These are phyloP conservation scores for Gracilinanus agilis DNA, from an alignment of 2,113 vertebrate species.

Conservation along the genomic window DNA sequence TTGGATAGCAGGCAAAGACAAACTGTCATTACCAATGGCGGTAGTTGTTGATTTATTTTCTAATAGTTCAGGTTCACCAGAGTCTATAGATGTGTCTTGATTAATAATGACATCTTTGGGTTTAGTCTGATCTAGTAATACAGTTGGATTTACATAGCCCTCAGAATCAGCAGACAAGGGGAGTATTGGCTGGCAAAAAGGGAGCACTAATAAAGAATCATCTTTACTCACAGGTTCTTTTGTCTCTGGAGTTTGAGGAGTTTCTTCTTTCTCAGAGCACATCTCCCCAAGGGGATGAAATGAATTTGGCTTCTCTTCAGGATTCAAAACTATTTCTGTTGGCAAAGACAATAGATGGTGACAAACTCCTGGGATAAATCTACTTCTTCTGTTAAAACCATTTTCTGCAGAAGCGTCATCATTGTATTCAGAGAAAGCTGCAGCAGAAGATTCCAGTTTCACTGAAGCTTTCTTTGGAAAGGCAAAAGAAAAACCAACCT, in stretches of 20 bases:
- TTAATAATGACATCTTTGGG: not conserved
- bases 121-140: slow-evolving; percentile 4
- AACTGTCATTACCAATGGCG: not conserved
- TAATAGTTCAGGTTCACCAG: not conserved
- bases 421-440: slow-evolving; percentile 89
- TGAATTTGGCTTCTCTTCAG: slow-evolving; percentile 78
- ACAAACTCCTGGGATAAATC: slow-evolving; percentile 82
- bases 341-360: slow-evolving; percentile 77
- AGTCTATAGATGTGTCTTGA: slow-evolving; percentile 44
- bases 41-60: not conserved
- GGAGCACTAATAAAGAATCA: slow-evolving; percentile 48
- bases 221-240: slow-evolving; percentile 68
- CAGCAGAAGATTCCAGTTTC: slow-evolving; percentile 92
- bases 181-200: slow-evolving; percentile 65
- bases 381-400: slow-evolving; percentile 83
- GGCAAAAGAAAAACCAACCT: slow-evolving; percentile 91
- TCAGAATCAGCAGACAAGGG: slow-evolving; percentile 19
- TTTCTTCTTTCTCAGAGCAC: slow-evolving; percentile 56
- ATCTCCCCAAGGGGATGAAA: slow-evolving; percentile 68
- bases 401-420: slow-evolving; percentile 85
- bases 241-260: slow-evolving; percentile 70
- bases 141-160: not conserved
- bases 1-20: slow-evolving; percentile 32
- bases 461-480: slow-evolving; percentile 91
- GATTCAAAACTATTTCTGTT: slow-evolving; percentile 74